phyloP scores from a whole-genome alignment of 2,797 vertebrate species.

The Gambelia wislizenii region DNA sequence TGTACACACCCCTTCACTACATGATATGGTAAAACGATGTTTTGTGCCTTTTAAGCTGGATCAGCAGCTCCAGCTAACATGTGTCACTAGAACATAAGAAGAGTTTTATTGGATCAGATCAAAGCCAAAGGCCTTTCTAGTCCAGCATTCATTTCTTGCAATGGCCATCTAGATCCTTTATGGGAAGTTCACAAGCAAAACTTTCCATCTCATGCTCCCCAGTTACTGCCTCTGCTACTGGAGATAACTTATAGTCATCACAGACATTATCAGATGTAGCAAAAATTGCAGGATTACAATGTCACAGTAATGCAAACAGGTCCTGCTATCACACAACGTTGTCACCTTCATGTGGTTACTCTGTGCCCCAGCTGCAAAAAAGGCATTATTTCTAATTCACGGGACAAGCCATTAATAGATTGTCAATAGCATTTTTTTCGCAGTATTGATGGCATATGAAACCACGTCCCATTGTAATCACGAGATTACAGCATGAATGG shows the following conservation, averaged over 20 bases:
- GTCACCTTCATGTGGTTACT: no score
- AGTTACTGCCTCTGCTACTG: background rate
- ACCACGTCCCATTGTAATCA: no score
- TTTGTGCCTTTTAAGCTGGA: background rate
- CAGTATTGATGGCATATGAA: no score
- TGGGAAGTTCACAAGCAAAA: background rate
- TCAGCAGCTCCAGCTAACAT: background rate
- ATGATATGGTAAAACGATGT: background rate
- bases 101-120: background rate
- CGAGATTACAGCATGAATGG: no score
- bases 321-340: no score
- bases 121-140: background rate
- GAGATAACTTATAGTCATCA: background rate
- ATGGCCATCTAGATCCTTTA: background rate
- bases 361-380: no score
- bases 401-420: no score
- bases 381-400: no score
- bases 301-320: no score
- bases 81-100: background rate
- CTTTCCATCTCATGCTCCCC: background rate
- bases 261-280: no score
- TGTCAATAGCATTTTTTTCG: no score
- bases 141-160: background rate
- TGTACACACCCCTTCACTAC: rapidly evolving
- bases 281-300: no score